Evolutionary conservation across 2,797 vertebrate genomes (phyloP).

Genomic region (Paramormyrops hopkinsi): DNA sequence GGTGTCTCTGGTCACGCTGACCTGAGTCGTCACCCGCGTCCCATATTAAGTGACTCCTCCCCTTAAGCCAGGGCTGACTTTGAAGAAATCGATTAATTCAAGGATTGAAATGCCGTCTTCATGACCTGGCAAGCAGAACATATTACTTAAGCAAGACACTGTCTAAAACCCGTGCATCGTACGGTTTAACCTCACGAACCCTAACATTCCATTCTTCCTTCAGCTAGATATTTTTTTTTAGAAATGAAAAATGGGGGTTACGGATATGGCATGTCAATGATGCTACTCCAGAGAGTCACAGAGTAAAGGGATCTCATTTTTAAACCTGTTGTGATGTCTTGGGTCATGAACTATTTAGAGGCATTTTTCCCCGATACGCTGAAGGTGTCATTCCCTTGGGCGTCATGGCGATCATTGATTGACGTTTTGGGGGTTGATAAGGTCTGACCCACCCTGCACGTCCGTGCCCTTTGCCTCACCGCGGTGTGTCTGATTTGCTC

Average conservation of each 20-base stretch:
- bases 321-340: background rate
- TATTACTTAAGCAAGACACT: slow-evolving; percentile 27
- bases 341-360: slow-evolving; percentile 13
- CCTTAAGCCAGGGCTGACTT: background rate
- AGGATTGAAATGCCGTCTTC: slow-evolving; percentile 37
- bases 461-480: background rate
- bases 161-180: background rate
- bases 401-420: background rate
- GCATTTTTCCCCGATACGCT: background rate
- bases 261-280: background rate
- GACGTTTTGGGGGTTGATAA: background rate
- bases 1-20: background rate
- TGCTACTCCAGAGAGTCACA: background rate
- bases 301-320: background rate
- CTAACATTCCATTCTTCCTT: background rate
- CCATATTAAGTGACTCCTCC: slow-evolving; percentile 12
- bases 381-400: background rate
- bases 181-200: slow-evolving; percentile 8
- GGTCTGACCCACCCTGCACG: background rate
- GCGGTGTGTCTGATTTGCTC: background rate
- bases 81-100: slow-evolving; percentile 30
- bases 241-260: slow-evolving; percentile 11
- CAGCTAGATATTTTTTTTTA: slow-evolving; percentile 11
- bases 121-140: slow-evolving; percentile 29
- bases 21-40: background rate